phyloP scores from a whole-genome alignment of 1,140 invertebrate genomes.

The Teleopsis dalmanni region DNA sequence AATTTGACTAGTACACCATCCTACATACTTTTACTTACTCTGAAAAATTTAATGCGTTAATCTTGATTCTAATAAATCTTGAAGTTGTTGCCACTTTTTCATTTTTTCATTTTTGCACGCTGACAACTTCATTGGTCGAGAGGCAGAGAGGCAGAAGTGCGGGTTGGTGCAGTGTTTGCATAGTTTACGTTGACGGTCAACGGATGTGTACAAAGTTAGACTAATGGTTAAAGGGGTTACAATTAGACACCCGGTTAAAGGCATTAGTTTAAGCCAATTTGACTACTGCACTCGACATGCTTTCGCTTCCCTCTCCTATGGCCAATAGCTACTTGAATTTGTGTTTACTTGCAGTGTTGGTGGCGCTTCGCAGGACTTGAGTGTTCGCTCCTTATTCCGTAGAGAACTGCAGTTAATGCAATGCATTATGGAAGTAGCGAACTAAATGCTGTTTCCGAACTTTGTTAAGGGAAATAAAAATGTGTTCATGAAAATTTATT shows the following conservation, averaged over 20 bases:
- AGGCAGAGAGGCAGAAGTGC: constrained; percentile 29
- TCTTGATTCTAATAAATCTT: constrained; percentile 45
- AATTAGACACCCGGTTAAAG: constrained; percentile 38
- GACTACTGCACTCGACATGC: neutral
- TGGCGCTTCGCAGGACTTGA: neutral
- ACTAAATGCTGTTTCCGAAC: neutral
- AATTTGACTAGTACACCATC: too few relatives aligned
- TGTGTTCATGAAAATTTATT: constrained; percentile 4
- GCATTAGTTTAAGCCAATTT: constrained; percentile 43
- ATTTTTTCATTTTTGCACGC: constrained; percentile 18
- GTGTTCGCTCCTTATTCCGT: neutral
- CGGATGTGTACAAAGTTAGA: too few relatives aligned
- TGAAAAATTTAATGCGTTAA: constrained; percentile 38
- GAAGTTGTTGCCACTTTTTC: constrained; percentile 40
- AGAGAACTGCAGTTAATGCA: neutral
- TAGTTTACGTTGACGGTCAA: too few relatives aligned
- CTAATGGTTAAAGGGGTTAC: too few relatives aligned
- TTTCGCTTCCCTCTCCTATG: neutral
- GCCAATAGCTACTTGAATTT: too few relatives aligned
- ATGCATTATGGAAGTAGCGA: neutral
- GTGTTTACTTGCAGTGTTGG: too few relatives aligned
- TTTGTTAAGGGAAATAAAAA: constrained; percentile 1
- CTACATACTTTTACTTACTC: too few relatives aligned
- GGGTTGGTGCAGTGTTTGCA: too few relatives aligned
- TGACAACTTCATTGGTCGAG: constrained; percentile 4